Percentiles rank a stretch among this genome's conserved stretches.
These are phyloP conservation scores for Apogon hyalosoma DNA, from an alignment of 2,797 vertebrate species.

Conservation along the genomic window DNA sequence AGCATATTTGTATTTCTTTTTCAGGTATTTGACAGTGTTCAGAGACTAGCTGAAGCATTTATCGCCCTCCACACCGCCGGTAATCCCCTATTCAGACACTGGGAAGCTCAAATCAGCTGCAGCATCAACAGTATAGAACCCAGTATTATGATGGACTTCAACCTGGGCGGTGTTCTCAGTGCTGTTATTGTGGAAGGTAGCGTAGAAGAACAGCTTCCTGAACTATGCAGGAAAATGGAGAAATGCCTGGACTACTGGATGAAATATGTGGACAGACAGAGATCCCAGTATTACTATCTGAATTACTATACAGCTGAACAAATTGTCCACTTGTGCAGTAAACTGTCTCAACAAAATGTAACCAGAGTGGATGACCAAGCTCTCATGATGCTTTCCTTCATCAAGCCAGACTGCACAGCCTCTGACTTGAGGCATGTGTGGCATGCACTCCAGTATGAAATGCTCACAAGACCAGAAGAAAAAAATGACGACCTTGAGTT, in stretches of 20 bases:
- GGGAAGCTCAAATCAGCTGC: constrained; percentile 87
- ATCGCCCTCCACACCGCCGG: constrained; percentile 91
- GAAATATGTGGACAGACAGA: constrained; percentile 86
- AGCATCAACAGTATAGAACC: constrained; percentile 47
- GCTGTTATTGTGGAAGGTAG: constrained; percentile 81
- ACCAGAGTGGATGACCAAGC: constrained; percentile 76
- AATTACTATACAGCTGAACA: constrained; percentile 96
- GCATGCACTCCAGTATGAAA: constrained; percentile 81
- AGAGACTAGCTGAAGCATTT: constrained; percentile 90
- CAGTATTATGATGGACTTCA: constrained; percentile 87
- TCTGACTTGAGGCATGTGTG: constrained; percentile 75
- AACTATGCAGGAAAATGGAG: constrained; percentile 92
- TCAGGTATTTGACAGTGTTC: constrained; percentile 91
- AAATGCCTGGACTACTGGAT: constrained; percentile 87
- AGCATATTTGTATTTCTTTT: constrained; percentile 31
- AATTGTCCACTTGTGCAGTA: constrained; percentile 89
- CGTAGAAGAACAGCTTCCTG: constrained; percentile 82
- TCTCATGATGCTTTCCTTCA: constrained; percentile 93
- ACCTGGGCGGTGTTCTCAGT: constrained; percentile 59
- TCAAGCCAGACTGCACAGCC: constrained; percentile 83
- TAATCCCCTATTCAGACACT: constrained; percentile 91
- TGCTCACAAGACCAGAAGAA: constrained; percentile 70
- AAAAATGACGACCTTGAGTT: constrained; percentile 80
- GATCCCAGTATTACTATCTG: constrained; percentile 88
- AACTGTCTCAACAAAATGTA: constrained; percentile 78